Conservation (phyloP, 2,113 vertebrate genomes). For the Anas platyrhynchos region DNA sequence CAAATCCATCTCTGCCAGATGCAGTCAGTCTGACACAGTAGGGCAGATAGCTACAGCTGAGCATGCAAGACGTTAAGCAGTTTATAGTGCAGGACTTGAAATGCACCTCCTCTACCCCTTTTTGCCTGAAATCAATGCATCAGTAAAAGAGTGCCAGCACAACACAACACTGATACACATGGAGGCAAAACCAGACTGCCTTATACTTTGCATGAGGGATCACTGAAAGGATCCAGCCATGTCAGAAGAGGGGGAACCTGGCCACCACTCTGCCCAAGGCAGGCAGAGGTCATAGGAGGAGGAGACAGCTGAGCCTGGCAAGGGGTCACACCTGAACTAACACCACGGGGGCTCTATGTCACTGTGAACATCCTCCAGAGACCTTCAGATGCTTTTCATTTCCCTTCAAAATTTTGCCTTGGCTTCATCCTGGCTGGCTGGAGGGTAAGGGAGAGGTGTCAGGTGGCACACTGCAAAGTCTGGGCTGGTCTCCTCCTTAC, state of each 20-base stretch:
- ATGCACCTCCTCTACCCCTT: not conserved
- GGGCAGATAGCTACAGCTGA: not conserved
- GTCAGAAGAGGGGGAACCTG: not conserved
- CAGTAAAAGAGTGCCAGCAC: not conserved
- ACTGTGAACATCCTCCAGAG: not conserved
- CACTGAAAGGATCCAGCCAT: not conserved
- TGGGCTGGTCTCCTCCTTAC: not conserved
- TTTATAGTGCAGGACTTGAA: not conserved
- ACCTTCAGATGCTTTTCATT: not conserved
- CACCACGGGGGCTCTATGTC: not conserved
- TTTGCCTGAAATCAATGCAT: not conserved
- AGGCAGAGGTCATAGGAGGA: fast-evolving
- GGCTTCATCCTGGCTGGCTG: not conserved
- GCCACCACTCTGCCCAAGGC: not conserved
- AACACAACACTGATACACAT: fast-evolving
- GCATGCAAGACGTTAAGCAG: not conserved
- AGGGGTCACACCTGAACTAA: not conserved
- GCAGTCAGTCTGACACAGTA: not conserved
- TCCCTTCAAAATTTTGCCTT: not conserved
- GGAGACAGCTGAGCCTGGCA: not conserved
- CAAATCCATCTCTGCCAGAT: not conserved
- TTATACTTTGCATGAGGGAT: fast-evolving
- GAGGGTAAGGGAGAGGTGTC: not conserved
- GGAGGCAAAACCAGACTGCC: not conserved
- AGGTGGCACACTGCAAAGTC: not conserved